Conservation (phyloP, 2,797 vertebrate genomes). For the Saxicola maurus region DNA sequence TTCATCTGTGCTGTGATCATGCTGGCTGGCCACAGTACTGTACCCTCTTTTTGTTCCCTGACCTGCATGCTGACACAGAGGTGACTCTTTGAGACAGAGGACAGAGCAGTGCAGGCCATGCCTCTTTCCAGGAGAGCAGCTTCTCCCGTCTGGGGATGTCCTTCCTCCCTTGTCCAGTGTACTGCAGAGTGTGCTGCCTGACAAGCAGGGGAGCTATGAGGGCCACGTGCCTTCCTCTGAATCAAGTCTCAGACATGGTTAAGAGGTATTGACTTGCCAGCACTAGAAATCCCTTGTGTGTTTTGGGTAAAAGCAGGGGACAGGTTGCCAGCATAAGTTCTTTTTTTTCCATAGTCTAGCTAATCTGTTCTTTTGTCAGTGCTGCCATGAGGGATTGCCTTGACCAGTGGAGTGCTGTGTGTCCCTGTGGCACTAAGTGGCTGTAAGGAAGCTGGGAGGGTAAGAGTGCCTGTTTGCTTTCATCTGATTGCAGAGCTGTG, state of each 20-base stretch:
- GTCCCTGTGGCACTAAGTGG: neutral
- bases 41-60: neutral
- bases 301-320: neutral
- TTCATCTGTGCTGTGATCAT: fast-evolving
- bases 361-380: neutral
- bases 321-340: neutral
- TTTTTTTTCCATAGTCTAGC: neutral
- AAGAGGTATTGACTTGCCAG: neutral
- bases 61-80: neutral
- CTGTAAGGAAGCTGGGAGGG: neutral
- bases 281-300: neutral
- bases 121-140: neutral
- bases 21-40: neutral
- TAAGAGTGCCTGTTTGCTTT: neutral
- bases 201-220: neutral
- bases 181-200: neutral
- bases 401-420: fast-evolving
- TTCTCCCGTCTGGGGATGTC: neutral
- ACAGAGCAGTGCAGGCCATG: neutral
- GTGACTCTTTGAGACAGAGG: neutral
- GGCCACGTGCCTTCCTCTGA: neutral
- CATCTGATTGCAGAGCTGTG: fast-evolving
- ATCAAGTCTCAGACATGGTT: neutral
- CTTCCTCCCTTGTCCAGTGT: neutral
- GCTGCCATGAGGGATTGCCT: neutral